Evolutionary conservation across 2,113 vertebrate species (phyloP).

Genomic region (Petaurus breviceps): DNA sequence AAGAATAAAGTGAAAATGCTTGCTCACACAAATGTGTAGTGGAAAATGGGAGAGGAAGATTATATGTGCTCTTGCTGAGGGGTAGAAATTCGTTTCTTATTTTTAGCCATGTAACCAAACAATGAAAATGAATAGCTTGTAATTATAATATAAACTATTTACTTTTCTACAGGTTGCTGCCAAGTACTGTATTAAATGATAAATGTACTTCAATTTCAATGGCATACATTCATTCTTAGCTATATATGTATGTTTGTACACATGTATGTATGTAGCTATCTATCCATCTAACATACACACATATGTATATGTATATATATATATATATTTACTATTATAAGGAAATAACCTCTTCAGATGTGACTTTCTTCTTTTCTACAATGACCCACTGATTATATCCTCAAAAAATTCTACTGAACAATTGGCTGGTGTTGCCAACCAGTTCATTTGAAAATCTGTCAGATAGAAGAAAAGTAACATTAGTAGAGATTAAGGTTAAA

Average conservation of each 20-base stretch:
- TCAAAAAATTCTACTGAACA: background rate
- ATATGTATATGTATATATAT: no score
- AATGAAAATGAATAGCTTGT: background rate
- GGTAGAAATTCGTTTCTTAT: background rate
- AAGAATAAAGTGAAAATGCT: background rate
- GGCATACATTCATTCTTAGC: background rate
- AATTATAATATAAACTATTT: background rate
- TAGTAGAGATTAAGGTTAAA: background rate
- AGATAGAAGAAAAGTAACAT: background rate
- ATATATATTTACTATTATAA: background rate
- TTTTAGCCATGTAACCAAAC: background rate
- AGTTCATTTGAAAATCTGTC: background rate
- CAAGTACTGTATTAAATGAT: background rate
- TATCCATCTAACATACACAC: no score
- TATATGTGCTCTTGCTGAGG: background rate
- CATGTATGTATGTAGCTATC: no score
- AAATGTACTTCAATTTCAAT: background rate
- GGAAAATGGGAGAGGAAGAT: background rate
- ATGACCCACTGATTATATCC: background rate
- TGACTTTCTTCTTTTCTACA: background rate
- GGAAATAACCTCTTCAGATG: background rate
- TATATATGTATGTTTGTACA: background rate
- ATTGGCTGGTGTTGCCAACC: background rate
- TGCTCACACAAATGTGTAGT: background rate
- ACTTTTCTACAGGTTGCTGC: background rate